phyloP scores from a whole-genome alignment of 2,113 vertebrate genomes.

The Isichthys henryi region DNA sequence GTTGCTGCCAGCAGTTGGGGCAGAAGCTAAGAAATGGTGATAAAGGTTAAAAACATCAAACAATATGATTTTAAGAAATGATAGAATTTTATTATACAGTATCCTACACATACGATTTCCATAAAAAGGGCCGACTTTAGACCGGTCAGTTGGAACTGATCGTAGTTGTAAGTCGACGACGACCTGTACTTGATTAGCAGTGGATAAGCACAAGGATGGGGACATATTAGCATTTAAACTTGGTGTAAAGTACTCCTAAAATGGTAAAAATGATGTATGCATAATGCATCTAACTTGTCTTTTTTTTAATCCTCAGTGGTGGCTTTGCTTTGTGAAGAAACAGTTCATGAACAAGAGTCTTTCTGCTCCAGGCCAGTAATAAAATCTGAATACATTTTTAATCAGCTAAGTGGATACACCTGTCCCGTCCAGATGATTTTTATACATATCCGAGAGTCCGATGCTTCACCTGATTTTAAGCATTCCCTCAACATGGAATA shows the following conservation, averaged over 20 bases:
- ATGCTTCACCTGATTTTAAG: not conserved
- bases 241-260: not conserved
- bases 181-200: not conserved
- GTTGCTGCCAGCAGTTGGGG: too few relatives aligned
- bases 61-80: not conserved
- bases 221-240: not conserved
- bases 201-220: not conserved
- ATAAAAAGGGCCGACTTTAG: not conserved
- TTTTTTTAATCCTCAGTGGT: conserved; percentile 69
- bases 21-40: not conserved
- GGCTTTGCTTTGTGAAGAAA: conserved; percentile 97
- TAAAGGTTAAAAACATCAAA: not conserved
- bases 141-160: not conserved
- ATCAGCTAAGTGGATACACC: not conserved
- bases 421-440: conserved; percentile 2
- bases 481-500: not conserved
- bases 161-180: not conserved
- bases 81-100: not conserved
- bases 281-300: not conserved
- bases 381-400: not conserved
- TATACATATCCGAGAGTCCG: not conserved
- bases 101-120: not conserved
- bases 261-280: not conserved
- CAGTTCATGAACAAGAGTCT: conserved; percentile 99
- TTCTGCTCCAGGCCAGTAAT: conserved; percentile 85